Evolutionary conservation across 2,888 invertebrate genomes (phyloP).

Genomic region (Cylloceria caligata): DNA sequence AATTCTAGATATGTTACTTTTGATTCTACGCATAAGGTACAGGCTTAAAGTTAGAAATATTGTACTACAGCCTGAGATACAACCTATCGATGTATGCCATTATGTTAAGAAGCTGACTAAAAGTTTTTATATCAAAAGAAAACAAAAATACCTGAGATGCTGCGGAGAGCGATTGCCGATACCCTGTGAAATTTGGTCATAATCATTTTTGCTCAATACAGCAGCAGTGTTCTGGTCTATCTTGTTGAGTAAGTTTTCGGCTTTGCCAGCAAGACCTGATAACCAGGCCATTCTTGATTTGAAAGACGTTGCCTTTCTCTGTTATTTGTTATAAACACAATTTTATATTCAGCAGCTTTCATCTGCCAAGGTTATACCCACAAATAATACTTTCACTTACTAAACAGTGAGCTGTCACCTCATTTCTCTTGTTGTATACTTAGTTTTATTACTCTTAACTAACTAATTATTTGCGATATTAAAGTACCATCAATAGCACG

Average conservation of each 20-base stretch:
- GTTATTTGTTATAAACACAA: not conserved
- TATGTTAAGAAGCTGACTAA: not conserved
- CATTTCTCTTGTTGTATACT: not conserved
- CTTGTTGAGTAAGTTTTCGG: slow-evolving; percentile 90
- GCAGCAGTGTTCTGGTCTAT: slow-evolving; percentile 91
- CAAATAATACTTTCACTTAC: not conserved
- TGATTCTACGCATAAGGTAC: not conserved
- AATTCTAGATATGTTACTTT: too few species aligned
- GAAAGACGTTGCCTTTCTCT: not conserved
- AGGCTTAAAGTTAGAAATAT: not conserved
- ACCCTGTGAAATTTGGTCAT: slow-evolving; percentile 69
- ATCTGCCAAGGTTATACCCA: slow-evolving; percentile 19
- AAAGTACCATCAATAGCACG: not conserved
- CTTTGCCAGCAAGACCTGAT: slow-evolving; percentile 89
- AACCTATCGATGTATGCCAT: not conserved
- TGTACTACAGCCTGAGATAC: not conserved
- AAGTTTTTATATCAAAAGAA: not conserved
- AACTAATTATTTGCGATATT: not conserved
- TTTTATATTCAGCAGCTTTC: not conserved
- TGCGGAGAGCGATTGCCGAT: slow-evolving; percentile 73
- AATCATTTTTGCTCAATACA: slow-evolving; percentile 85
- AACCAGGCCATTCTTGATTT: slow-evolving; percentile 88
- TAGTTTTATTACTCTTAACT: not conserved
- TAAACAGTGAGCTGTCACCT: slow-evolving; percentile 2
- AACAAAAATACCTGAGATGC: slow-evolving; percentile 49